phyloP scores from a whole-genome alignment of 1,140 invertebrate genomes.

The Musca vetustissima region DNA sequence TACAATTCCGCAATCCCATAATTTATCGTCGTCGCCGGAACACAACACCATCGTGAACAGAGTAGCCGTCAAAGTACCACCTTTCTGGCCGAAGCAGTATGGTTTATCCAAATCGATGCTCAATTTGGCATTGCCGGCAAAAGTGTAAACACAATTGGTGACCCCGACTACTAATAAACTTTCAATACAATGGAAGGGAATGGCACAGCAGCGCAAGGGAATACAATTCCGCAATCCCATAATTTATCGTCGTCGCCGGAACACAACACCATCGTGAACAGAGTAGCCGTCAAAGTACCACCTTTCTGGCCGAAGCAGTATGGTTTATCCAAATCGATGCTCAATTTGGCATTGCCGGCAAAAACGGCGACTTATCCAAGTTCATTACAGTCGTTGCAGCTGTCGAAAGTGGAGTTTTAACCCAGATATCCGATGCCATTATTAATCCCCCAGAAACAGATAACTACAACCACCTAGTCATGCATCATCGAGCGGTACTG shows the following conservation, averaged over 20 bases:
- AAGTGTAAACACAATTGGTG: neutral
- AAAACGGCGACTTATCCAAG: neutral
- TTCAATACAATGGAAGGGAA: no score
- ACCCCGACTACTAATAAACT: no score
- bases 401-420: neutral
- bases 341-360: neutral
- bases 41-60: no score
- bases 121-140: neutral
- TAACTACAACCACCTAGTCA: neutral
- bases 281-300: no score
- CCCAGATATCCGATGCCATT: neutral
- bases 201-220: no score
- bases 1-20: no score
- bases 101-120: neutral
- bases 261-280: no score
- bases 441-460: neutral
- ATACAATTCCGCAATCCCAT: no score
- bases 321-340: neutral
- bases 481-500: constrained; percentile 24
- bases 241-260: no score
- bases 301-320: neutral
- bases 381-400: constrained; percentile 1
- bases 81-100: neutral
- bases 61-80: no score
- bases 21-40: no score